Evolutionary conservation across 2,888 invertebrate species (phyloP), one percentile per base, ranked within the genome.

Genomic region (Endotricha flammealis): DNA sequence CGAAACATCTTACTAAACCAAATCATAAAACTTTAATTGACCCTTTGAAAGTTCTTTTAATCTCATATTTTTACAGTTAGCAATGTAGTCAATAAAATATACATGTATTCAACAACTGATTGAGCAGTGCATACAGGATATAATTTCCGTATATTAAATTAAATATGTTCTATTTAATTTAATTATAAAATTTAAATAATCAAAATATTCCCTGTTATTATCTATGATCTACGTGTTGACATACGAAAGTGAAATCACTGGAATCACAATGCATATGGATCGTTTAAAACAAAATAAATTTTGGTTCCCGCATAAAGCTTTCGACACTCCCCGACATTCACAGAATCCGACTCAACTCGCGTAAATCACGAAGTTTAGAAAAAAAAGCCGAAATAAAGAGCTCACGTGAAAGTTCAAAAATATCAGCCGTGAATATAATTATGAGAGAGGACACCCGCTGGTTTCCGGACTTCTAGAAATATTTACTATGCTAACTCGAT

Each of bases 391-490:
- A 79, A 81, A 83, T 81, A 77, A 75, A 80, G 76, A 74, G 71
- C 78, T 77, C 75, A 78, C 80, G 78, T 80, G 79, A 78, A 83
- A 85, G 79, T 83, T 85, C 73, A 72, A 74, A 83, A 83, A 83
- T 85, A 79, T 80, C 79, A 75, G 73, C 72, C 69, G 74, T 78
- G 81, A 83, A 83, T 82, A 82, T 85, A 81, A 85, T 86, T 83
- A 83, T 75, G 70, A 64, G 66, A 71, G 66, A 50, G 80, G 73
- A 73, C 83, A 76, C 83, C 83, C 81, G 83, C 82, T 82, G 82
- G 70, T 73, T 81, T 82, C 79, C 77, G 77, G 75, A 64, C 64
- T 64, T 54, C 57, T 53, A 49, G 44, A 48, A 46, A 62, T 60
- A 63, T n/a, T 59, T 81, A 79, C 81, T 62, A 71, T 56, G 59